A percentile compares a stretch with the other conserved stretches of the same genome.
phyloP scores from a whole-genome alignment of 2,888 invertebrate genomes.

The Steromphala cineraria region DNA sequence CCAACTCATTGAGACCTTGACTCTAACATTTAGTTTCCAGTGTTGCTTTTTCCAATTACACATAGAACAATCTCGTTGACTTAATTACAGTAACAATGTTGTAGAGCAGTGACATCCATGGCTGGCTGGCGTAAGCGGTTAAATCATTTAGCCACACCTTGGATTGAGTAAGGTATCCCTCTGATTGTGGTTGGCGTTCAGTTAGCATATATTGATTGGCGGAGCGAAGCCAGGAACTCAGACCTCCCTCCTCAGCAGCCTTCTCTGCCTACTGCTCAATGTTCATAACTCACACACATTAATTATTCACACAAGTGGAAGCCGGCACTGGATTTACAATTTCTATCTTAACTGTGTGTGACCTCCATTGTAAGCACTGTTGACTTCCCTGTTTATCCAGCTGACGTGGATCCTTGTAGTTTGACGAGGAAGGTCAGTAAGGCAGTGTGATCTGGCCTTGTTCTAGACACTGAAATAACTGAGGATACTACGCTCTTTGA shows the following conservation, averaged over 20 bases:
- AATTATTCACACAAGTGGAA: not conserved
- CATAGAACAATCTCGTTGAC: not conserved
- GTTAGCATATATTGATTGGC: slow-evolving; percentile 2
- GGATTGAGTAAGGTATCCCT: not conserved
- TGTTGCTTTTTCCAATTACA: no score
- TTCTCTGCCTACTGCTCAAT: not conserved
- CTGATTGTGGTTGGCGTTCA: not conserved
- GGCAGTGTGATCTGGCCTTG: no score
- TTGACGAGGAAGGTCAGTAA: not conserved
- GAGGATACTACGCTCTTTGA: no score
- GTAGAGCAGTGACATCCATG: not conserved
- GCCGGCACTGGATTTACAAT: not conserved
- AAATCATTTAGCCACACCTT: slow-evolving; percentile 1
- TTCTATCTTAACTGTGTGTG: not conserved
- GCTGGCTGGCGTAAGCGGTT: not conserved
- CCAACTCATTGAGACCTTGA: no score
- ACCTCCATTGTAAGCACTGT: not conserved
- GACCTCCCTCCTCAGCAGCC: not conserved
- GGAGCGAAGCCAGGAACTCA: not conserved
- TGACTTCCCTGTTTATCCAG: not conserved
- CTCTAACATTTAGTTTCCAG: no score
- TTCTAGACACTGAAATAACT: no score
- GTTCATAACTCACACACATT: not conserved
- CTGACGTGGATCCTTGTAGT: not conserved
- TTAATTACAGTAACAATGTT: not conserved